Percentiles rank a stretch among this genome's conserved stretches.
Evolutionary conservation across 2,797 vertebrate genomes (phyloP).

Genomic region (Denticeps clupeoides): DNA sequence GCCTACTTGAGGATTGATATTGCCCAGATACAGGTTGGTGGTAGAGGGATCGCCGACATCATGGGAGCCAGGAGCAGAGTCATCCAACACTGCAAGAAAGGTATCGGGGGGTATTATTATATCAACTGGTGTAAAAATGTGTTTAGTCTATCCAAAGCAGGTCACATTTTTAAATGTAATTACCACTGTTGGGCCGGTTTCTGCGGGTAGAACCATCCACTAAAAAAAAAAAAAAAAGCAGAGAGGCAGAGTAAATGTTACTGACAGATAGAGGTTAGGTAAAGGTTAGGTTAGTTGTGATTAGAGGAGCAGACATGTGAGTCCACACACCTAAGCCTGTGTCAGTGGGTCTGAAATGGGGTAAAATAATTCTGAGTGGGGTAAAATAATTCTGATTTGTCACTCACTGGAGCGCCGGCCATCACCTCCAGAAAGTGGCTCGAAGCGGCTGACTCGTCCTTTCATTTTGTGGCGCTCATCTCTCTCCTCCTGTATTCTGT

Average conservation of each 20-base stretch:
- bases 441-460: slow-evolving; percentile 92
- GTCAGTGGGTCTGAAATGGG: background rate
- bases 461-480: slow-evolving; percentile 94
- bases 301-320: slow-evolving; percentile 24
- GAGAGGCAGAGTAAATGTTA: slow-evolving; percentile 55
- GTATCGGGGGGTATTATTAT: too few species aligned
- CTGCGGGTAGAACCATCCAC: slow-evolving; percentile 95
- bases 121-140: background rate
- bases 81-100: slow-evolving; percentile 78
- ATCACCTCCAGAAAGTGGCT: slow-evolving; percentile 79
- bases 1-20: slow-evolving; percentile 94
- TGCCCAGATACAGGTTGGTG: slow-evolving; percentile 95
- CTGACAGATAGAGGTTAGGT: slow-evolving; percentile 29
- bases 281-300: slow-evolving; percentile 9
- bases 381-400: background rate
- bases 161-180: slow-evolving; percentile 60
- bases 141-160: slow-evolving; percentile 14
- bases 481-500: slow-evolving; percentile 93
- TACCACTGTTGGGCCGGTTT: slow-evolving; percentile 97
- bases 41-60: slow-evolving; percentile 97
- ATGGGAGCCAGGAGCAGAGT: slow-evolving; percentile 93
- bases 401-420: slow-evolving; percentile 86
- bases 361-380: background rate
- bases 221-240: slow-evolving; percentile 70
- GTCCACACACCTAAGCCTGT: too few species aligned